A percentile compares a stretch with the other conserved stretches of the same genome.
Conservation (phyloP, 2,797 vertebrate genomes). For the Sphaeramia orbicularis region DNA sequence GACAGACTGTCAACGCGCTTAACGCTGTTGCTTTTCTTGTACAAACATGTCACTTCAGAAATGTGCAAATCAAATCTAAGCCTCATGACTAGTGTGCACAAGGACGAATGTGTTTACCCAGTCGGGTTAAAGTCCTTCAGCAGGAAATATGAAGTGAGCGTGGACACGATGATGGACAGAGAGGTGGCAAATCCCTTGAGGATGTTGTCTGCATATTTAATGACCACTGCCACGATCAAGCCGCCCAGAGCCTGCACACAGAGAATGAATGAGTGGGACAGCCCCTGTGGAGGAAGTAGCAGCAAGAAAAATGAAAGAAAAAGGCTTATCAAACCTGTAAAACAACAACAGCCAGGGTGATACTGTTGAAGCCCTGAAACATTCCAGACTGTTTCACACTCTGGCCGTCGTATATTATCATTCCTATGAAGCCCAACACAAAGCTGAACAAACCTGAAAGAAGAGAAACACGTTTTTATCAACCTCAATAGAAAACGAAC, state of each 20-base stretch:
- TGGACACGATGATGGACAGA: constrained; percentile 95
- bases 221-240: constrained; percentile 94
- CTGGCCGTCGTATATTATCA: constrained; percentile 91
- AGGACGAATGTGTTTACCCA: constrained; percentile 80
- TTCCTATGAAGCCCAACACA: constrained; percentile 91
- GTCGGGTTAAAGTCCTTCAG: constrained; percentile 95
- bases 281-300: neutral
- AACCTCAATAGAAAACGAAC: too few species aligned
- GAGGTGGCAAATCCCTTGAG: constrained; percentile 98
- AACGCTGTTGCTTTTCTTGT: too few species aligned
- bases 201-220: constrained; percentile 99
- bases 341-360: constrained; percentile 92
- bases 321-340: constrained; percentile 88
- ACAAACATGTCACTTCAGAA: neutral
- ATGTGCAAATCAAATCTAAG: neutral
- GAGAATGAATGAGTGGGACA: constrained; percentile 10
- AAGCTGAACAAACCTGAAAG: constrained; percentile 92
- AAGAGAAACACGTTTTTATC: neutral
- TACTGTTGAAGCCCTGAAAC: constrained; percentile 94
- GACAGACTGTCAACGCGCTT: too few species aligned
- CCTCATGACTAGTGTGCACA: neutral
- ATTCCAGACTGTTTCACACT: constrained; percentile 89
- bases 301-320: neutral
- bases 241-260: constrained; percentile 93
- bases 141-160: constrained; percentile 95